These are phyloP conservation scores for Fulica atra DNA, from an alignment of 2,113 vertebrate genomes.

Conservation along the genomic window DNA sequence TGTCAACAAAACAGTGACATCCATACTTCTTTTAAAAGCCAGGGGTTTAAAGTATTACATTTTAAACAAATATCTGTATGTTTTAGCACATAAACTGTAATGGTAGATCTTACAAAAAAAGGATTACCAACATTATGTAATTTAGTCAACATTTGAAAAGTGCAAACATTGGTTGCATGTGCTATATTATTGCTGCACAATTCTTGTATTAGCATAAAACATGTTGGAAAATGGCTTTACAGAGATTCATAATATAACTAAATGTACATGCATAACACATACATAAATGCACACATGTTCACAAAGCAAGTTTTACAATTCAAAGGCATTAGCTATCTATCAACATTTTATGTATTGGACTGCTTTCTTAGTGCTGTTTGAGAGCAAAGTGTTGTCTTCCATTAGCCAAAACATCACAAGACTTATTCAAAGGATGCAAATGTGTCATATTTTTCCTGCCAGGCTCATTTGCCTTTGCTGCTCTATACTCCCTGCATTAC, in stretches of 20 bases:
- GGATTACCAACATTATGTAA: background rate
- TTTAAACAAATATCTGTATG: fast-evolving
- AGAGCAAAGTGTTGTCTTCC: background rate
- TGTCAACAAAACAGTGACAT: background rate
- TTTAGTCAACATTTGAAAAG: background rate
- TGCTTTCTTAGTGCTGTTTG: background rate
- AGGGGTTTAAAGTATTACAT: background rate
- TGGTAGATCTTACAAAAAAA: background rate
- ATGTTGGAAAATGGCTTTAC: background rate
- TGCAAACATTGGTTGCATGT: background rate
- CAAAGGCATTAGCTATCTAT: background rate
- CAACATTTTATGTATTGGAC: background rate
- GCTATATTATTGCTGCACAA: background rate
- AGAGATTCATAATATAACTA: background rate
- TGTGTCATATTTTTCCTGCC: background rate
- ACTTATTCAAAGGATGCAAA: background rate
- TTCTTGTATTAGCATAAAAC: background rate
- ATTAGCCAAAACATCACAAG: background rate
- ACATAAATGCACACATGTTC: background rate
- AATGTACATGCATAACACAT: too few species aligned
- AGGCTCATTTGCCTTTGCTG: conserved; percentile 9
- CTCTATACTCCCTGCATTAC: conserved; percentile 38
- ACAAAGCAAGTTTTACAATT: background rate
- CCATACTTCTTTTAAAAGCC: background rate
- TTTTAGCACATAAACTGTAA: background rate